Percentiles rank a stretch among this genome's conserved stretches.
Conservation (phyloP, 2,797 vertebrate genomes). For the Vespertilio murinus region DNA sequence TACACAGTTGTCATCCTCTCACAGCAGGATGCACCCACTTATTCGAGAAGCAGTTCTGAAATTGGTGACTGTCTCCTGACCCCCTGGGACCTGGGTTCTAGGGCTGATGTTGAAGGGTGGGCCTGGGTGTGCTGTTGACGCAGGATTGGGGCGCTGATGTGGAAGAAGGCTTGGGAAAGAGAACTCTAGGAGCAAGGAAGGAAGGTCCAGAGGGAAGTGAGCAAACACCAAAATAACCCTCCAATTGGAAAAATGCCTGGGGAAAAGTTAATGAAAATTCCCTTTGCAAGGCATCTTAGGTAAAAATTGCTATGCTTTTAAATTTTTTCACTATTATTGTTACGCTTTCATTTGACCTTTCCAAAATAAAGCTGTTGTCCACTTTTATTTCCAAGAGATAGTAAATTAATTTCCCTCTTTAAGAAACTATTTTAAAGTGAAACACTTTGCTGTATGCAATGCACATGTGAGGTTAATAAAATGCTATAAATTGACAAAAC, state of each 20-base stretch:
- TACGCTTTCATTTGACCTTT: neutral
- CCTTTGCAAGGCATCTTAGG: neutral
- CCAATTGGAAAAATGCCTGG: neutral
- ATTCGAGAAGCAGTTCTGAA: neutral
- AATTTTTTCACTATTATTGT: neutral
- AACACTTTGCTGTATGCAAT: neutral
- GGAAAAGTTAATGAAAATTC: neutral
- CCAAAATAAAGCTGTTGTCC: neutral
- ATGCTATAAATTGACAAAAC: neutral
- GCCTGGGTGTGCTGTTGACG: neutral
- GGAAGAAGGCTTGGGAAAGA: neutral
- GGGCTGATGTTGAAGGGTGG: neutral
- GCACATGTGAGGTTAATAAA: slow-evolving; percentile 12
- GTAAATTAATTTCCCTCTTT: neutral
- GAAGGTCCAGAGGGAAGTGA: neutral
- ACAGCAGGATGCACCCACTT: neutral
- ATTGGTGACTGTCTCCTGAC: neutral
- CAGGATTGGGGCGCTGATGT: neutral
- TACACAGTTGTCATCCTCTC: neutral
- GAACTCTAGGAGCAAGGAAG: neutral
- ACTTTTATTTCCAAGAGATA: neutral
- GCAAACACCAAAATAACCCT: neutral
- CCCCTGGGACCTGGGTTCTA: neutral
- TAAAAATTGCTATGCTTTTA: neutral
- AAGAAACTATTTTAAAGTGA: neutral